phyloP scores from a whole-genome alignment of 2,888 invertebrate species.

The Cephalotes varians region DNA sequence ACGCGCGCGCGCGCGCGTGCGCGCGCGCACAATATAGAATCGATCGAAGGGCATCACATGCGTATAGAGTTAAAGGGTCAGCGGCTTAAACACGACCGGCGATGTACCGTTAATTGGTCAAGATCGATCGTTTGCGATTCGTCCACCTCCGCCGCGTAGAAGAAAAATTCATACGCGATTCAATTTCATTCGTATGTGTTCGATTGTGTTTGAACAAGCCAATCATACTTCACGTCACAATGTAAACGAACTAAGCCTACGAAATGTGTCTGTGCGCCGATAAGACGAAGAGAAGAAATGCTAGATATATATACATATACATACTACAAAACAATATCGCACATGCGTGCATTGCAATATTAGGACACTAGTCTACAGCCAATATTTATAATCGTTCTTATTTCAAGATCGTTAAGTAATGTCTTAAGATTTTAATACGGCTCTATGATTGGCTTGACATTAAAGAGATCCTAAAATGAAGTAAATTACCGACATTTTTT shows the following conservation, averaged over 20 bases:
- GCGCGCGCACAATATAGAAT: conserved; percentile 44
- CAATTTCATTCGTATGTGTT: neutral
- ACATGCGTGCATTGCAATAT: neutral
- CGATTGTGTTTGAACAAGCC: neutral
- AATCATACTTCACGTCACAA: neutral
- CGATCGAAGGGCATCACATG: conserved; percentile 60
- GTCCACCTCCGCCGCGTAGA: neutral
- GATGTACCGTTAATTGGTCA: conserved; percentile 50
- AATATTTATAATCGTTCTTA: too few relatives aligned
- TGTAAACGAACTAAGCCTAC: neutral
- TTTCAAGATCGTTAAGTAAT: too few relatives aligned
- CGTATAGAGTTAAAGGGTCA: conserved; percentile 54
- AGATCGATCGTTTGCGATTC: neutral
- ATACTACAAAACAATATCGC: neutral
- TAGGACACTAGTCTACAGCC: too few relatives aligned
- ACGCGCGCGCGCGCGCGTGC: neutral
- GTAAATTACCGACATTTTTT: too few relatives aligned
- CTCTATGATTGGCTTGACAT: too few relatives aligned
- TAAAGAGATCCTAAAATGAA: too few relatives aligned
- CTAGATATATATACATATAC: neutral
- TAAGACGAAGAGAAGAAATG: conserved; percentile 30
- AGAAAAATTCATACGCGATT: neutral
- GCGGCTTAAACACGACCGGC: conserved; percentile 42
- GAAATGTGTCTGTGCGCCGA: conserved; percentile 3
- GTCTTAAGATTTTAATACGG: too few relatives aligned